These are phyloP conservation scores for Galaxias olidus DNA, from an alignment of 2,797 vertebrate genomes.

Conservation along the genomic window DNA sequence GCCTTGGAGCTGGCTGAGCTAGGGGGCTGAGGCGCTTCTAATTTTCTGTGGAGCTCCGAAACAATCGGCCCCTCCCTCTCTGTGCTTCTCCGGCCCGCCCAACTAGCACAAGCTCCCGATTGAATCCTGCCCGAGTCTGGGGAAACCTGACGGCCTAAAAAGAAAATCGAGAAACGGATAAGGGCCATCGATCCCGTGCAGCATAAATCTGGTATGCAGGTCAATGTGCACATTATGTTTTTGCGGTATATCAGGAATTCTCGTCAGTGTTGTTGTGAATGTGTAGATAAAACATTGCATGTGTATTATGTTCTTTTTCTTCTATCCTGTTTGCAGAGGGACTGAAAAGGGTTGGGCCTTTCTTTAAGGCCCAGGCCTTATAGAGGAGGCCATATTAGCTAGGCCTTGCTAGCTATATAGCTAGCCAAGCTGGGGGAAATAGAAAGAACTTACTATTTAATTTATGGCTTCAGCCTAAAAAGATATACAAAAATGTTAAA, in stretches of 20 bases:
- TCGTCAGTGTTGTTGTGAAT: too few relatives aligned
- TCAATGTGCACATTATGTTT: constrained; percentile 28
- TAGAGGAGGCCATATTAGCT: constrained; percentile 61
- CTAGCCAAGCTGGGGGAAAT: not conserved
- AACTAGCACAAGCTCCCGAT: constrained; percentile 79
- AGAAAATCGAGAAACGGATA: constrained; percentile 67
- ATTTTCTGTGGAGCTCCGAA: constrained; percentile 78
- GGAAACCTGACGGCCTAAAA: constrained; percentile 78
- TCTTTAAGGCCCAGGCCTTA: constrained; percentile 65
- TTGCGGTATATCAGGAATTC: too few relatives aligned
- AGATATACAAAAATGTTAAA: too few relatives aligned
- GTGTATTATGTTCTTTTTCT: constrained; percentile 46
- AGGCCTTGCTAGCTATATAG: constrained; percentile 37
- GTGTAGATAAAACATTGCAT: too few relatives aligned
- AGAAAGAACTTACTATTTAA: not conserved
- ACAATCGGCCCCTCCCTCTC: constrained; percentile 89
- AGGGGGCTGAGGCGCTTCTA: constrained; percentile 84
- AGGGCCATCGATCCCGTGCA: constrained; percentile 77
- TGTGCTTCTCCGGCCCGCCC: constrained; percentile 85
- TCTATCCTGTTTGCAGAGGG: constrained; percentile 57
- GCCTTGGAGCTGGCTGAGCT: constrained; percentile 87
- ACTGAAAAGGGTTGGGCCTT: constrained; percentile 69
- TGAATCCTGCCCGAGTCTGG: constrained; percentile 81
- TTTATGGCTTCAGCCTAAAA: not conserved
- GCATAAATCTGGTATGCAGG: constrained; percentile 71